These are phyloP conservation scores for Tyrannus savana DNA, from an alignment of 2,113 vertebrate species.

Conservation along the genomic window DNA sequence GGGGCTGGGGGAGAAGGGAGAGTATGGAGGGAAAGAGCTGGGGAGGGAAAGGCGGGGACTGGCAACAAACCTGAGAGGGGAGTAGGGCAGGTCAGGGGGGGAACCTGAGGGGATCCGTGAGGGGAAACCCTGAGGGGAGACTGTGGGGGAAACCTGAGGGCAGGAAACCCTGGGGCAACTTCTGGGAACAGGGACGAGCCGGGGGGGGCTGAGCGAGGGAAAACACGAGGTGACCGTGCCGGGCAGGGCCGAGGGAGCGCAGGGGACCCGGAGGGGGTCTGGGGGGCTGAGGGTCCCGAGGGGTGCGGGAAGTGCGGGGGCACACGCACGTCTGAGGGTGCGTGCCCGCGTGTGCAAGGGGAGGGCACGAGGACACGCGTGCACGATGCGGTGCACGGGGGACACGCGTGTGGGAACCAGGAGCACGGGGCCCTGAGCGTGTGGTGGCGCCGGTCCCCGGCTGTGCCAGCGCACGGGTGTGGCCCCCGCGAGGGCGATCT, in stretches of 20 bases:
- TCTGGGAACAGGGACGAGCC: background rate
- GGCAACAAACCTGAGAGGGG: background rate
- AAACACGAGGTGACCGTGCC: background rate
- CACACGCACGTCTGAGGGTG: background rate
- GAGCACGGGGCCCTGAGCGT: fast-evolving
- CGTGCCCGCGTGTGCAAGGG: background rate
- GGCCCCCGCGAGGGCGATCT: fast-evolving
- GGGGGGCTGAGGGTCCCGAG: background rate
- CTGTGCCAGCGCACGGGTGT: fast-evolving
- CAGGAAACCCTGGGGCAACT: background rate
- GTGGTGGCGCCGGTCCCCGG: fast-evolving
- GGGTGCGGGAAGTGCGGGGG: too few species aligned
- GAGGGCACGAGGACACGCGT: fast-evolving
- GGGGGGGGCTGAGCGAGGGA: fast-evolving
- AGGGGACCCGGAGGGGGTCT: too few species aligned
- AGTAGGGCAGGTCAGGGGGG: fast-evolving
- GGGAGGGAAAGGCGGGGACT: background rate
- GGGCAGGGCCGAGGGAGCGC: background rate
- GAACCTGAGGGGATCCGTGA: too few species aligned
- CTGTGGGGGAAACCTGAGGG: too few species aligned
- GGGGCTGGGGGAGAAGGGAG: background rate
- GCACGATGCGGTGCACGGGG: fast-evolving
- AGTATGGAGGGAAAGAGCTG: background rate
- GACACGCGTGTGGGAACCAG: fast-evolving
- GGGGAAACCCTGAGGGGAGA: too few species aligned